Percentiles rank a stretch among this genome's conserved stretches.
Conservation (phyloP, 2,888 invertebrate genomes). For the Eristalinus sepulchralis region DNA sequence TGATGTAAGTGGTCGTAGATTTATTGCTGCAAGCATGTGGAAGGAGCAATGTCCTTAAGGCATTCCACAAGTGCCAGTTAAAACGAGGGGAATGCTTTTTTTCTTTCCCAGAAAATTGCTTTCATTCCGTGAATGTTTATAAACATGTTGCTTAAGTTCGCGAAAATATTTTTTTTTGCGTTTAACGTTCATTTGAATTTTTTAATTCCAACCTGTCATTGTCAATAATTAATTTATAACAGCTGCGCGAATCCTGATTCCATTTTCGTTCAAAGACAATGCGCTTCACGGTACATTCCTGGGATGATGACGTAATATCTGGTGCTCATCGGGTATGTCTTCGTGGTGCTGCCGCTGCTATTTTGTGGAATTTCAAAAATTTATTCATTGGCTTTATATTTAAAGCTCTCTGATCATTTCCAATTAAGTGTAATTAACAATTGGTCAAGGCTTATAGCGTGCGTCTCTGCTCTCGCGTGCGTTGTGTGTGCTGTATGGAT, state of each 20-base stretch:
- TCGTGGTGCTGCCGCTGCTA: no score
- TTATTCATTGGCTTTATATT: constrained; percentile 35
- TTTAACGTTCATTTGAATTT: neutral
- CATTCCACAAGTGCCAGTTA: neutral
- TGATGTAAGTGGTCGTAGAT: neutral
- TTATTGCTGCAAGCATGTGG: neutral
- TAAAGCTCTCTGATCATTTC: constrained; percentile 58
- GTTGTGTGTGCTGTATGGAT: constrained; percentile 33
- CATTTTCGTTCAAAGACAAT: constrained; percentile 37
- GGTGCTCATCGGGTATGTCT: constrained; percentile 2
- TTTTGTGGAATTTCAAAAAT: constrained; percentile 43
- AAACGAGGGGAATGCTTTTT: neutral
- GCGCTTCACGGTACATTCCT: constrained; percentile 36
- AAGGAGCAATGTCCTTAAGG: neutral
- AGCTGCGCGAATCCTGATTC: constrained; percentile 29
- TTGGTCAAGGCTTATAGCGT: constrained; percentile 15
- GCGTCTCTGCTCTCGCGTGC: neutral
- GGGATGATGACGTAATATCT: constrained; percentile 46
- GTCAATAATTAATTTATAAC: constrained; percentile 38
- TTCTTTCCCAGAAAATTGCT: neutral
- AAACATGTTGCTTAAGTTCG: constrained; percentile 4
- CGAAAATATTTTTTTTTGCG: neutral
- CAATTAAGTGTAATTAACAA: constrained; percentile 64
- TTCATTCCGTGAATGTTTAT: neutral
- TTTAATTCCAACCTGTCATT: neutral